Evolutionary conservation across 2,888 invertebrate genomes (phyloP), one percentile per base, ranked within the genome.

Genomic region (Argyra leucocephala): DNA sequence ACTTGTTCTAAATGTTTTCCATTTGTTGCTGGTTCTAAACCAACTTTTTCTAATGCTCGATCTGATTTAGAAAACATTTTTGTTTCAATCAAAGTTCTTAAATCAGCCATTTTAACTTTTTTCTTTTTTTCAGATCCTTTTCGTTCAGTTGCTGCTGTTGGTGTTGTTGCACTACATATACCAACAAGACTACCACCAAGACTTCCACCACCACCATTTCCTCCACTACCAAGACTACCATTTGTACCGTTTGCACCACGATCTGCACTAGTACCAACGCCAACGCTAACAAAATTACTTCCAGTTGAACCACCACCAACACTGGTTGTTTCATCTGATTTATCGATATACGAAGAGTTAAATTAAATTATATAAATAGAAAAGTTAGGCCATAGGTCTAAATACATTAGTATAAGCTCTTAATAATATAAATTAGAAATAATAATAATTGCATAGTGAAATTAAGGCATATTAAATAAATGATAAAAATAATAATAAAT

Each of bases 81-180:
- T 0, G 92, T 93, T 78, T 95, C 96, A 21, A 95, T 93, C 73
- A 96, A 94, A 1, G 93, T 91, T 76, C 90, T 88, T 57, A 96
- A 79, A 75, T 95, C 96, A 0, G 92, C 88, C 86, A 96, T 94
- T 82, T 94, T 93, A 84, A 93, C 92, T 75, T 90, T 86, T 64
- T 88, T 88, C 76, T 92, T 92, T 76, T 92, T 92, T 74, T 93
- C 93, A 74, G 91, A 93, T 1, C 88, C 86, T 59, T 90, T 82
- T 70, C 92, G 81, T 60, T 83, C 82, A 0, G 75, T 68, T 18
- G 18, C n/a, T 18, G 18, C n/a, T 48, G 48, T 5, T 3, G 48
- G 48, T 2, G 61, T 1, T 5, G 12, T n/a, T 18, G 48, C 31
- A 48, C 18, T 2, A 18, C 18, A 48, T 18, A 48, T 48, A 18